Conservation (phyloP, 2,888 invertebrate species). For the Saturnia pavonia region DNA sequence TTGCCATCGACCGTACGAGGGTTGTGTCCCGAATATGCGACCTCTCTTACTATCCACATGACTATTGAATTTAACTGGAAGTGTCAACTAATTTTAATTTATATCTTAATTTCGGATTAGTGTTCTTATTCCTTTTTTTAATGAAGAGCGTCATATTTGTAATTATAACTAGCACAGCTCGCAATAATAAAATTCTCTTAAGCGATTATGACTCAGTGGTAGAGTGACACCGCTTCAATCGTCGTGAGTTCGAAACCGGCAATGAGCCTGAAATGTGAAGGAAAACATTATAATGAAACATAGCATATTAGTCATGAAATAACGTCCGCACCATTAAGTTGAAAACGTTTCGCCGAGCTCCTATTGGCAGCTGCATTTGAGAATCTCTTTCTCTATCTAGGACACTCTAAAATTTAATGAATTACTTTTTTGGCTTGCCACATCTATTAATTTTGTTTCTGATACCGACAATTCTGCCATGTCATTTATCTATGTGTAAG, state of each 20-base stretch:
- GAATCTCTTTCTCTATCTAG: too few relatives aligned
- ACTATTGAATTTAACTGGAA: conserved; percentile 17
- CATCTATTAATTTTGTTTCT: conserved; percentile 7
- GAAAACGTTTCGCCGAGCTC: too few relatives aligned
- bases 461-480: conserved; percentile 15
- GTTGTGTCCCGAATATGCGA: conserved; percentile 34
- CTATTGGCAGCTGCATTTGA: too few relatives aligned
- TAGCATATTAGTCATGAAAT: too few relatives aligned
- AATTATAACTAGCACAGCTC: background rate
- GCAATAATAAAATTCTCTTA: background rate
- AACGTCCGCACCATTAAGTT: too few relatives aligned
- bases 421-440: background rate
- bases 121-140: background rate
- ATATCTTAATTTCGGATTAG: background rate
- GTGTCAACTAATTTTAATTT: conserved; percentile 18
- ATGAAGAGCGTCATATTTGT: background rate
- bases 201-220: too few relatives aligned
- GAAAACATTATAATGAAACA: too few relatives aligned
- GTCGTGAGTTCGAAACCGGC: too few relatives aligned
- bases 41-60: conserved; percentile 21
- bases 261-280: too few relatives aligned
- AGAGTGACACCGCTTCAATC: too few relatives aligned
- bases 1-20: conserved; percentile 34
- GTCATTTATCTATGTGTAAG: too few relatives aligned
- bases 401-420: background rate